phyloP scores from a whole-genome alignment of 35 echinoderm and acorn worm species.

The Ophiothrix spiculata region DNA sequence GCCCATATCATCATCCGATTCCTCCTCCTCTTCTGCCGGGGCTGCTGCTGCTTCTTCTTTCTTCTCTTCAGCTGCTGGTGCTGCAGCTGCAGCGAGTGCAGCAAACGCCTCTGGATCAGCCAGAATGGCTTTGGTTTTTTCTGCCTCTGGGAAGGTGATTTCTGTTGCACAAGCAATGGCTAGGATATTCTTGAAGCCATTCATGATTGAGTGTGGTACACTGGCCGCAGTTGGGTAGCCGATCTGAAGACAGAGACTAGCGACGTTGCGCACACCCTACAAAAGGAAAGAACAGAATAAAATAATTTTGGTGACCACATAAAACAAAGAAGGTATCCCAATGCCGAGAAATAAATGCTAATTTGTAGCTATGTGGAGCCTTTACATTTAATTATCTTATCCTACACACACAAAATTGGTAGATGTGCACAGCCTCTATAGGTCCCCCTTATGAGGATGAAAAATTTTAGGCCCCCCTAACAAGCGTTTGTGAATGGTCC shows the following conservation, averaged over 20 bases:
- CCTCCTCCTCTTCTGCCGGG: constrained; percentile 68
- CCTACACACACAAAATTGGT: too few relatives aligned
- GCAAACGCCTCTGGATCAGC: constrained; percentile 91
- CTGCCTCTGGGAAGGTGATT: constrained; percentile 94
- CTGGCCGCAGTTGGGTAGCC: constrained; percentile 93
- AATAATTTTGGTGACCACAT: too few relatives aligned
- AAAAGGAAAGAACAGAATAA: background rate
- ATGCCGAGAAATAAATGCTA: too few relatives aligned
- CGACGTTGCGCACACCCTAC: constrained; percentile 75
- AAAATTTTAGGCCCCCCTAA: too few relatives aligned
- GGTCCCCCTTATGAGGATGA: too few relatives aligned
- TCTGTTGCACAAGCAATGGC: constrained; percentile 83
- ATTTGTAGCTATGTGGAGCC: too few relatives aligned
- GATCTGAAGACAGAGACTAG: constrained; percentile 77
- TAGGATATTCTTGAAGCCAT: constrained; percentile 93
- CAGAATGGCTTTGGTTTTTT: constrained; percentile 84
- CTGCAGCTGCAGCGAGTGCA: constrained; percentile 56
- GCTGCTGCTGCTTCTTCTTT: constrained; percentile 54
- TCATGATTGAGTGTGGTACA: constrained; percentile 92
- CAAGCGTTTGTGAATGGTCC: too few relatives aligned
- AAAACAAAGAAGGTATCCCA: too few relatives aligned
- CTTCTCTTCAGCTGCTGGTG: constrained; percentile 25
- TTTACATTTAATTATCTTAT: too few relatives aligned
- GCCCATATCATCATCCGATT: constrained; percentile 97
- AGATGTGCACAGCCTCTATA: too few relatives aligned